Conservation (phyloP, 2,797 vertebrate genomes). For the Neomorphus geoffroyi region DNA sequence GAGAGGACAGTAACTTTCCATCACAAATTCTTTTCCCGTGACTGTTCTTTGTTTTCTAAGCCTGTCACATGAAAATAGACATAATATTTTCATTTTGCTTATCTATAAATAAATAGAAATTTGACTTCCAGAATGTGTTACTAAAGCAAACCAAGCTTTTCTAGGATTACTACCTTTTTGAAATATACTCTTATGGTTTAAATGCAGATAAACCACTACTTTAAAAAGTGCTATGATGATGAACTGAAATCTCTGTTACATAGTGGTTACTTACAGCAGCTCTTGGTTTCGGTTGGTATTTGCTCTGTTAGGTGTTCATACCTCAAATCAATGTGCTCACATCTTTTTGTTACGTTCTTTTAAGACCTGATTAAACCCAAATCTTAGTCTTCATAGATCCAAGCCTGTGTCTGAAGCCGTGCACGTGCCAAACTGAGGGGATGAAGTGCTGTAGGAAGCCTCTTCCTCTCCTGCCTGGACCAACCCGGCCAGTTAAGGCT, state of each 20-base stretch:
- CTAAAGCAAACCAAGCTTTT: not conserved
- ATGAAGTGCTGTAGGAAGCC: not conserved
- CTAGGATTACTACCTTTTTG: not conserved
- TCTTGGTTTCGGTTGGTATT: not conserved
- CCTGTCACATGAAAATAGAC: conserved; percentile 16
- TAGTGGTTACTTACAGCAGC: not conserved
- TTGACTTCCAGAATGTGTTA: not conserved
- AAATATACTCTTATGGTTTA: not conserved
- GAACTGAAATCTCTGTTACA: not conserved
- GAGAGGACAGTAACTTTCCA: conserved; percentile 24
- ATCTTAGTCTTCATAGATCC: not conserved
- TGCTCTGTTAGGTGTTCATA: not conserved
- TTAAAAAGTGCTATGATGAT: not conserved
- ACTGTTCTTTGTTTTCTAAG: conserved; percentile 40
- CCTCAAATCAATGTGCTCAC: not conserved
- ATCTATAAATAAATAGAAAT: conserved; percentile 41
- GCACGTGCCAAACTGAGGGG: rapidly evolving
- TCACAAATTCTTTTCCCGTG: conserved; percentile 28
- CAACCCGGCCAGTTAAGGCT: not conserved
- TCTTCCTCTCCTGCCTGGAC: not conserved
- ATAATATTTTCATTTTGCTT: conserved; percentile 46
- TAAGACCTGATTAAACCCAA: not conserved
- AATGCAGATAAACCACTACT: not conserved
- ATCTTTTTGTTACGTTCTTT: not conserved
- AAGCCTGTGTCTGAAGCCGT: not conserved